Evolutionary conservation across 2,888 invertebrate species (phyloP).

Genomic region (Drosophila mimetica): DNA sequence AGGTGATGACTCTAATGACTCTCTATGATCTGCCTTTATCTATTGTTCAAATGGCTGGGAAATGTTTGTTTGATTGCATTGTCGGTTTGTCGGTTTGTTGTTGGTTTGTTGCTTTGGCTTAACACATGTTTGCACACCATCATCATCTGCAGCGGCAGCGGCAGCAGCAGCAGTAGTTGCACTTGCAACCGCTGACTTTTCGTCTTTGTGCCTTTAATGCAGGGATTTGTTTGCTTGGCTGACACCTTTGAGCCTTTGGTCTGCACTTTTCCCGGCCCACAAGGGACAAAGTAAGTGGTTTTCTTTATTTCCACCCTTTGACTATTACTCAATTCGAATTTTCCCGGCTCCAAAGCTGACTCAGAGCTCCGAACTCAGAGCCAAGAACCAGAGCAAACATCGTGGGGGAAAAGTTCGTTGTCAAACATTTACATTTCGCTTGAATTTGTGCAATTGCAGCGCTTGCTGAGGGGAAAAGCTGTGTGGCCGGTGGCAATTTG

Average conservation of each 20-base stretch:
- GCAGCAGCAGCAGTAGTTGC: conserved; percentile 35
- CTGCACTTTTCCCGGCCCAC: conserved; percentile 25
- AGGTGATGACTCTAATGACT: conserved; percentile 54
- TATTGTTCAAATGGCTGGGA: conserved; percentile 48
- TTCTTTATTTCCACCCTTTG: conserved; percentile 25
- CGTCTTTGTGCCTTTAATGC: conserved; percentile 45
- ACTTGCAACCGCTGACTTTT: conserved; percentile 48
- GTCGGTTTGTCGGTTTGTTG: conserved; percentile 67
- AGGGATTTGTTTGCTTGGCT: conserved; percentile 69
- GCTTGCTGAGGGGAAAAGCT: conserved; percentile 6
- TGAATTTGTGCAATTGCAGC: conserved; percentile 74
- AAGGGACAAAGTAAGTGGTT: conserved; percentile 72
- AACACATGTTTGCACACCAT: conserved; percentile 67
- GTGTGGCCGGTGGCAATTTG: conserved; percentile 75
- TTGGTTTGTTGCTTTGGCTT: conserved; percentile 67
- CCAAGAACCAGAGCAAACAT: conserved; percentile 20
- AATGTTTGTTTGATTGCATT: conserved; percentile 44
- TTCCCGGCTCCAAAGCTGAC: conserved; percentile 48
- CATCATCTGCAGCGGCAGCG: conserved; percentile 32
- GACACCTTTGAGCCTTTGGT: conserved; percentile 64
- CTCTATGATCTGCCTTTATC: conserved; percentile 48
- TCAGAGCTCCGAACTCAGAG: conserved; percentile 37
- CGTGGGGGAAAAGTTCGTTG: conserved; percentile 68
- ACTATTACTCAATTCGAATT: conserved; percentile 49
- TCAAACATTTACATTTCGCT: conserved; percentile 78